These are phyloP conservation scores for Euplagia quadripunctaria DNA, from an alignment of 2,888 invertebrate species.

Conservation along the genomic window DNA sequence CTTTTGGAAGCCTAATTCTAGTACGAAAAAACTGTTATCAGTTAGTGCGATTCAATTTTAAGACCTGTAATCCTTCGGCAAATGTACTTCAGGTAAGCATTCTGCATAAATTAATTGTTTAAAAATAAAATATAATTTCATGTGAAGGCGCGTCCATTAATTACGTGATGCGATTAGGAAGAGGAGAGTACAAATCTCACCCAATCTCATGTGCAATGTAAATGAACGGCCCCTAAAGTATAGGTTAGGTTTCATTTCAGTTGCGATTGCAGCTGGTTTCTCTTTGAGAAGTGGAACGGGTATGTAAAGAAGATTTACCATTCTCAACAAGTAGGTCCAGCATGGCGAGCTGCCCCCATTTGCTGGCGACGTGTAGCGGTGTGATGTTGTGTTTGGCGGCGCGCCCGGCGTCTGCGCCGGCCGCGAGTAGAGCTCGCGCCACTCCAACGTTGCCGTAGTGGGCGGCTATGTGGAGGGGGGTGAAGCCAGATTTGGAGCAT, in stretches of 20 bases:
- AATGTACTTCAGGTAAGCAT: too few species aligned
- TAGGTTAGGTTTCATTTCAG: neutral
- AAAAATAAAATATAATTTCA: too few species aligned
- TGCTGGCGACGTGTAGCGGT: constrained; percentile 99
- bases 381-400: constrained; percentile 99
- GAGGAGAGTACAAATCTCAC: too few species aligned
- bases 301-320: constrained; percentile 61
- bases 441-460: constrained; percentile 99
- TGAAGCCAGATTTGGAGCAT: constrained; percentile 98
- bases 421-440: constrained; percentile 94
- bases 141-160: too few species aligned
- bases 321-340: constrained; percentile 95
- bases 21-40: too few species aligned
- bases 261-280: neutral
- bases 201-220: too few species aligned
- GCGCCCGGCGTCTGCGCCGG: constrained; percentile 98
- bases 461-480: constrained; percentile 98
- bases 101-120: too few species aligned
- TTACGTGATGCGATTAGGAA: too few species aligned
- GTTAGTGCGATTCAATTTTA: too few species aligned
- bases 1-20: too few species aligned
- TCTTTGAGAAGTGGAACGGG: neutral
- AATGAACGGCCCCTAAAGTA: neutral
- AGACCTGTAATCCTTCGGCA: too few species aligned
- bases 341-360: constrained; percentile 99